phyloP scores from a whole-genome alignment of 2,113 vertebrate species.

The Garra rufa region DNA sequence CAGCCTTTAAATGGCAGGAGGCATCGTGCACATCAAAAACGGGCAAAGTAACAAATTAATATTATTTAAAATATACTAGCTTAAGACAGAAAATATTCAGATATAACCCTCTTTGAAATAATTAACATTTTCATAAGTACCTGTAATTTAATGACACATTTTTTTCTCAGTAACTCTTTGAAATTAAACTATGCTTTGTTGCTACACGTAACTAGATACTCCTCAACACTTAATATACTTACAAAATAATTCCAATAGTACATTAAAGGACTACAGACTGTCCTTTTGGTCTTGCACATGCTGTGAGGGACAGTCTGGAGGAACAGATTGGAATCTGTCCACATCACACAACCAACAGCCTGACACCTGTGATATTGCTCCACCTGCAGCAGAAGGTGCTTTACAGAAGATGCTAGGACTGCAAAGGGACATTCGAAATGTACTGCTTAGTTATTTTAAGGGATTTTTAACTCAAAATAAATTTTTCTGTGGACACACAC shows the following conservation, averaged over 20 bases:
- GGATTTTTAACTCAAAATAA: background rate
- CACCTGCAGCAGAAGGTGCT: slow-evolving; percentile 12
- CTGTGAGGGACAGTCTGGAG: background rate
- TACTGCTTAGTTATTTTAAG: background rate
- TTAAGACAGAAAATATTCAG: no score
- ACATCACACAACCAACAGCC: slow-evolving; percentile 1
- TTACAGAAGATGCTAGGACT: background rate
- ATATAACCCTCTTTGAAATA: no score
- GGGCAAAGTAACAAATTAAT: no score
- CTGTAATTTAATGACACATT: no score
- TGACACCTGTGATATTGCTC: background rate
- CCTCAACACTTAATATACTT: background rate
- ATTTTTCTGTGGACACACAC: no score
- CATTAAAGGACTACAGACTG: background rate
- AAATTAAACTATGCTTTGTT: no score
- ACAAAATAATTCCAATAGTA: background rate
- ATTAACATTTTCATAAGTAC: no score
- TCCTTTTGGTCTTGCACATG: background rate
- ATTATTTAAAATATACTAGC: no score
- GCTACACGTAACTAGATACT: no score
- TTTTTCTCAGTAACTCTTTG: no score
- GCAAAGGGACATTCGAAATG: background rate
- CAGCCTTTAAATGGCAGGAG: no score
- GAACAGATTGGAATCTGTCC: background rate
- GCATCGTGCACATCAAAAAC: no score